Base-by-base conservation (phyloP, 2,888 invertebrate species). In the Cantharis lateralis region DNA sequence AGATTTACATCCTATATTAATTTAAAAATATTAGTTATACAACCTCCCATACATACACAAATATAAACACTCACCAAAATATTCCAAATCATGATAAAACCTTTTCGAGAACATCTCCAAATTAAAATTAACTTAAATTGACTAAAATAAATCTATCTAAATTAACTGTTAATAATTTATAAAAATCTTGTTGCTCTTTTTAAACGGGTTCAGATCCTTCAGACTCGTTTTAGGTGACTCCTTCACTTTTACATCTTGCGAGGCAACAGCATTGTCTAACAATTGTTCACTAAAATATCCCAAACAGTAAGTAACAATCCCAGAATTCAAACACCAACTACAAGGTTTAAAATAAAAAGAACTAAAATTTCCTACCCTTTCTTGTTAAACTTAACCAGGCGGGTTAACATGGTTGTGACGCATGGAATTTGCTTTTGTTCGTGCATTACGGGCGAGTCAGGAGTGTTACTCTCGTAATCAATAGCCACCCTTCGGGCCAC, bases 341-440 rank as follows among this genome's bases (percentile, higher is more conserved):
- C n/a, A n/a, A 24, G 5, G 18, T 13, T 64, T 20, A n/a, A 15
- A 66, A 16, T 20, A 66, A 20, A 20, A 64, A 20, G n/a, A 9
- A 68, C 15, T 28, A 68, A 28, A 68, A n/a, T 15, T 9, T 15
- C 73, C 68, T 73, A 69, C 62, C 74, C 74, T n/a, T 68, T 74
- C 15, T 69, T 74, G 16, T 90, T 90, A 86, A 96, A 96, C 80
- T 91, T 90, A 79, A 96, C 90, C 81, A 96, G 89, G 83, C 96
- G 92, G 15, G 97, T 98, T 64, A 98, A 90, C 95, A 97, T 97
- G 74, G 95, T 95, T 18, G 96, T 96, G 79, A 97, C 92, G 86
- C 96, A 97, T 16, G 98, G 97, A 84, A 98, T 96, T 89, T 98
- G 97, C 86, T 98, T 98, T 87, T 96, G 96, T 82, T 94, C 93